phyloP scores from a whole-genome alignment of 2,113 vertebrate species.

The Ctenodactylus gundi region DNA sequence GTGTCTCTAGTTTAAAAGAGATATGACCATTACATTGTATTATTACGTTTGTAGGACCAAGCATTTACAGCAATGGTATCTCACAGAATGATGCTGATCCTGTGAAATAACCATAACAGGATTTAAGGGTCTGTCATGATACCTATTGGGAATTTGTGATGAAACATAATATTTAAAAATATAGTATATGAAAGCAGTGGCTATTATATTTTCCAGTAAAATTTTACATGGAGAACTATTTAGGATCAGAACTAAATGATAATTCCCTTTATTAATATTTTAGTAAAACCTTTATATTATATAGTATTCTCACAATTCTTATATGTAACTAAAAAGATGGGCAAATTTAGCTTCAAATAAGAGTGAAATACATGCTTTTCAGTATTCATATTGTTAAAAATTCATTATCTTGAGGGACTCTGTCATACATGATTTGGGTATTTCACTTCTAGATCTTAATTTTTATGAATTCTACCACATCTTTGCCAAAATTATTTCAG shows the following conservation, averaged over 20 bases:
- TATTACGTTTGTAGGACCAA: background rate
- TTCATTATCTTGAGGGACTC: too few species aligned
- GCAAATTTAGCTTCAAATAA: background rate
- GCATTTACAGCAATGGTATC: background rate
- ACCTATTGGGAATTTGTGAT: background rate
- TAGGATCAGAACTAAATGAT: slow-evolving; percentile 2
- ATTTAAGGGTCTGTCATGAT: slow-evolving; percentile 1
- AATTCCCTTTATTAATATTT: background rate
- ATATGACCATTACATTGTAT: background rate
- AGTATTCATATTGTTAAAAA: background rate
- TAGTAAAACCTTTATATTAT: background rate
- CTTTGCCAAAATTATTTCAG: background rate
- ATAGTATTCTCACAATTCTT: background rate
- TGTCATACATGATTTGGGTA: too few species aligned
- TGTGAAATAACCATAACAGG: background rate
- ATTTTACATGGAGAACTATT: background rate
- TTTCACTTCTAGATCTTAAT: slow-evolving; percentile 23
- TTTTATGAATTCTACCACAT: background rate
- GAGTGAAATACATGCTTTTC: background rate
- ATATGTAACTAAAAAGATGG: background rate
- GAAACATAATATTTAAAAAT: slow-evolving; percentile 32
- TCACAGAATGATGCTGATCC: background rate
- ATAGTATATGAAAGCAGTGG: background rate
- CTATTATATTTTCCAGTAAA: slow-evolving; percentile 15
- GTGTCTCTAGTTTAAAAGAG: background rate